Evolutionary conservation across 2,113 vertebrate genomes (phyloP).

Genomic region (Actinemys pallida): DNA sequence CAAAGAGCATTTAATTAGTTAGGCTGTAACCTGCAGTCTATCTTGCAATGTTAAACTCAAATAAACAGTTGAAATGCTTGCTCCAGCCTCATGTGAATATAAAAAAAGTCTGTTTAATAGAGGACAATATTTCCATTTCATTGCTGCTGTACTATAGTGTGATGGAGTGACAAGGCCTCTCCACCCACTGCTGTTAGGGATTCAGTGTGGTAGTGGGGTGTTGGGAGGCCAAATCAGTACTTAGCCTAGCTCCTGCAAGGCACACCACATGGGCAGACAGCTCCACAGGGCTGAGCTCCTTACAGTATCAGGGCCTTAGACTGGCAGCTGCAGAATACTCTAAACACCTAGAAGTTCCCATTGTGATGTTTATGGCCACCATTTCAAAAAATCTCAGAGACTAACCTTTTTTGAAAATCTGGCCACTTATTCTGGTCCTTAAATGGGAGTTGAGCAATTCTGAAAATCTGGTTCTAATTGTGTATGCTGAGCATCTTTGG

Average conservation of each 20-base stretch:
- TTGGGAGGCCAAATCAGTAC: not conserved
- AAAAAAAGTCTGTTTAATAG: constrained; percentile 16
- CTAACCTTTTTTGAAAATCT: not conserved
- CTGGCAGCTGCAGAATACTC: rapidly evolving
- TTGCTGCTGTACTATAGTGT: not conserved
- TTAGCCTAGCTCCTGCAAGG: not conserved
- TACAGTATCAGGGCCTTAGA: rapidly evolving
- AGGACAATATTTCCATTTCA: constrained; percentile 18
- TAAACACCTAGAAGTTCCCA: not conserved
- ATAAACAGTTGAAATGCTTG: constrained; percentile 62
- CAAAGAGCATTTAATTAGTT: constrained; percentile 78
- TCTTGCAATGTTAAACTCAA: constrained; percentile 60
- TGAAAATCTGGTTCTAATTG: not conserved
- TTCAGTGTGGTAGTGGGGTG: not conserved
- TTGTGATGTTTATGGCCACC: rapidly evolving
- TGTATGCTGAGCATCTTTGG: not conserved
- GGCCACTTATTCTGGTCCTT: not conserved
- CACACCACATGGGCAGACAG: not conserved
- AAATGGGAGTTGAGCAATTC: not conserved
- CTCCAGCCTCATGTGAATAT: not conserved
- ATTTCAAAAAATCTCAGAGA: not conserved
- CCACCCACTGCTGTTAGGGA: not conserved
- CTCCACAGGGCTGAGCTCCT: rapidly evolving
- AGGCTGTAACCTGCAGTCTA: constrained; percentile 62
- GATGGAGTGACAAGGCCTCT: constrained; percentile 24